These are phyloP conservation scores for Patella vulgata DNA, from an alignment of 1,140 invertebrate genomes.

Conservation along the genomic window DNA sequence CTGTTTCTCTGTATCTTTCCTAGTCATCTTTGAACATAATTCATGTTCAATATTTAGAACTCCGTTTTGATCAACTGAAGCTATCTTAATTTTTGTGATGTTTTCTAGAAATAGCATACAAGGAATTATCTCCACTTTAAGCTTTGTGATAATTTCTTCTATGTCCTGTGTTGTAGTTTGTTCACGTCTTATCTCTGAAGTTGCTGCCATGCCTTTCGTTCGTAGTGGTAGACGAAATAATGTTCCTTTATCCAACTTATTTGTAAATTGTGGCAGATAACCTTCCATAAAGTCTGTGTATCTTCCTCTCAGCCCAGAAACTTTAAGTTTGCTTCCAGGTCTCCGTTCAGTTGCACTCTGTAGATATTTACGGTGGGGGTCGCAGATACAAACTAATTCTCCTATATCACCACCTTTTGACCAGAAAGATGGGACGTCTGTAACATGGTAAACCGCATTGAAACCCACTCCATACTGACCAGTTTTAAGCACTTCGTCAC, in stretches of 20 bases:
- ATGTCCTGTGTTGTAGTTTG: conserved; percentile 25
- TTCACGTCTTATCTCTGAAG: conserved; percentile 41
- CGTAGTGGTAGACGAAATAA: no score
- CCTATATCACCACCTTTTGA: no score
- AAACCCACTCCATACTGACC: no score
- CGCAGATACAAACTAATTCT: conserved; percentile 55
- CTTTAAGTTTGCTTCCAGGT: conserved; percentile 47
- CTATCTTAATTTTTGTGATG: conserved; percentile 40
- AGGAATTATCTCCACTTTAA: conserved; percentile 42
- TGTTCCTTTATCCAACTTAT: conserved; percentile 51
- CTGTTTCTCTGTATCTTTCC: conserved; percentile 18
- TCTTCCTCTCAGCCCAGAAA: conserved; percentile 40
- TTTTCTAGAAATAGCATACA: conserved; percentile 53
- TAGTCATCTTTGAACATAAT: conserved; percentile 23
- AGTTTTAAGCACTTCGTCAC: conserved; percentile 40
- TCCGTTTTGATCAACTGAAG: conserved; percentile 31
- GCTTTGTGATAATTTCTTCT: conserved; percentile 32
- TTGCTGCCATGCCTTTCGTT: conserved; percentile 35
- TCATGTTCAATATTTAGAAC: conserved; percentile 17
- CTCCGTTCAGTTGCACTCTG: conserved; percentile 31
- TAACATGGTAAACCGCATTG: conserved; percentile 63
- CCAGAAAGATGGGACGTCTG: no score
- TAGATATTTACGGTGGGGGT: conserved; percentile 55
- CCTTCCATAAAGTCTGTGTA: no score
- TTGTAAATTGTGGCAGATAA: conserved; percentile 20